Evolutionary conservation across 2,888 invertebrate species (phyloP).

Genomic region (Eulithis prunata): DNA sequence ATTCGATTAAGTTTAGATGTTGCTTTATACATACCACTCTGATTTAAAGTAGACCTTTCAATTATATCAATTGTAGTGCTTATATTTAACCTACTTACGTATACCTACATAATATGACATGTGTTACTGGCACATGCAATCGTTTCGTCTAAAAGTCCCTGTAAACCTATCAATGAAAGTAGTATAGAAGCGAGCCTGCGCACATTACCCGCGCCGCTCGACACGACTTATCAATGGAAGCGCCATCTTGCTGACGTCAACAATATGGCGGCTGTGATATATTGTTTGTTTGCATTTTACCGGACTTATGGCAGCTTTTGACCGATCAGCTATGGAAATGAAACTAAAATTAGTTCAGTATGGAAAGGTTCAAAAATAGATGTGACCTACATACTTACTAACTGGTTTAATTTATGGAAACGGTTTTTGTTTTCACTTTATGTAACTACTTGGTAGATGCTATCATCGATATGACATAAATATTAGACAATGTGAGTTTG

Average conservation of each 20-base stretch:
- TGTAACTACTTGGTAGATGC: too few relatives aligned
- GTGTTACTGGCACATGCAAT: background rate
- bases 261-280: conserved; percentile 58
- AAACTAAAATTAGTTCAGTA: conserved; percentile 25
- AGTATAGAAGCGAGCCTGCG: conserved; percentile 61
- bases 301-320: conserved; percentile 54
- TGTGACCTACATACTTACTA: background rate
- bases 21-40: too few relatives aligned
- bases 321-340: conserved; percentile 37
- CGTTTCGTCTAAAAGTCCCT: conserved; percentile 43
- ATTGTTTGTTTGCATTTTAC: conserved; percentile 73
- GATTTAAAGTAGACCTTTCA: too few relatives aligned
- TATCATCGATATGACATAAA: too few relatives aligned
- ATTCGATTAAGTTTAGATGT: too few relatives aligned
- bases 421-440: too few relatives aligned
- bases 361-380: background rate
- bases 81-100: too few relatives aligned
- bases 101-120: too few relatives aligned
- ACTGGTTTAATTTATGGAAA: too few relatives aligned
- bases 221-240: conserved; percentile 75
- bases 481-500: too few relatives aligned
- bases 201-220: conserved; percentile 50
- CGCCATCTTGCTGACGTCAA: conserved; percentile 80
- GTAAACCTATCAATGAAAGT: conserved; percentile 74
- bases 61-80: too few relatives aligned